Percentiles rank a stretch among this genome's conserved stretches.
phyloP scores from a whole-genome alignment of 2,113 vertebrate species.

The Myrmecophaga tridactyla region DNA sequence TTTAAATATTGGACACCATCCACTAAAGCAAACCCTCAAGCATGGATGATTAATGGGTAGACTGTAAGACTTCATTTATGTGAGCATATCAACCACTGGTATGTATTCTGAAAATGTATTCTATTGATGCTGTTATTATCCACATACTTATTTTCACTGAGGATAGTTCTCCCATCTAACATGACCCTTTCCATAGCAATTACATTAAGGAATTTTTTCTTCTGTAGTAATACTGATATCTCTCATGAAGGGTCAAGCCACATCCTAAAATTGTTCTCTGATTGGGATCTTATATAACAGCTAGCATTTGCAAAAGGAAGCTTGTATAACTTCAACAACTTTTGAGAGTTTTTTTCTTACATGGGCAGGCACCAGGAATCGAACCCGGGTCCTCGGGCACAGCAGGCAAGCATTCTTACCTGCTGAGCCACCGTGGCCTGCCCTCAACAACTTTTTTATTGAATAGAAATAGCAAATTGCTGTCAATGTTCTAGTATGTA shows the following conservation, averaged over 20 bases:
- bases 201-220: neutral
- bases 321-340: neutral
- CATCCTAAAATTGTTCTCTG: neutral
- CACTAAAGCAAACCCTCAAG: constrained; percentile 18
- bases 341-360: too few species aligned
- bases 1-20: constrained; percentile 39
- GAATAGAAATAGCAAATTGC: neutral
- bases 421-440: too few species aligned
- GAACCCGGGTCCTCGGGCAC: too few species aligned
- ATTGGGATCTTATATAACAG: neutral
- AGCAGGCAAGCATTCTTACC: too few species aligned
- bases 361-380: too few species aligned
- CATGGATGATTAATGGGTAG: constrained; percentile 10
- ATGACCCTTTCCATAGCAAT: neutral
- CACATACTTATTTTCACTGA: neutral
- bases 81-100: neutral
- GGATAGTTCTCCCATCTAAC: neutral
- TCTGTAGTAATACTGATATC: neutral
- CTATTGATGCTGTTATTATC: neutral
- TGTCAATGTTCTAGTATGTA: neutral
- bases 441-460: neutral
- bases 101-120: neutral
- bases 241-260: neutral
- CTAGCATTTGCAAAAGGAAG: neutral
- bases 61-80: neutral